phyloP scores from a whole-genome alignment of 1,140 invertebrate genomes.

The Aphaenogaster ashmeadi region DNA sequence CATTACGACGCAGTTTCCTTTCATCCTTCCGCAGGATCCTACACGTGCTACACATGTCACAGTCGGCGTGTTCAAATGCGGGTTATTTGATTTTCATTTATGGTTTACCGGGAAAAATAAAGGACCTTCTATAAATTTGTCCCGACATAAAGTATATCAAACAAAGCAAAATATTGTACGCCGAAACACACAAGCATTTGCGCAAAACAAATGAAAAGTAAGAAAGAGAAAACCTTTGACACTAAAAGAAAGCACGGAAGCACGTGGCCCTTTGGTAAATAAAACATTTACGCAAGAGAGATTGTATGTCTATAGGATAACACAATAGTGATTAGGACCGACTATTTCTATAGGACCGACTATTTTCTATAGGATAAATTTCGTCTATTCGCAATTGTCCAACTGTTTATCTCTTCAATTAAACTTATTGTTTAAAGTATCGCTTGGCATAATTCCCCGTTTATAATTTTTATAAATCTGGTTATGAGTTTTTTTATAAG shows the following conservation, averaged over 20 bases:
- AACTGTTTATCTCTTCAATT: not conserved
- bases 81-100: constrained; percentile 69
- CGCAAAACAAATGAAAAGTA: constrained; percentile 43
- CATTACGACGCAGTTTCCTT: constrained; percentile 51
- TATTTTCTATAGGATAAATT: not conserved
- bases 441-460: not conserved
- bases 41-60: constrained; percentile 49
- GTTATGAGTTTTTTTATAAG: not conserved
- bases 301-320: too few species aligned
- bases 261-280: too few species aligned
- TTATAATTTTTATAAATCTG: not conserved
- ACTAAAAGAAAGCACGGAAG: too few species aligned
- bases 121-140: constrained; percentile 56
- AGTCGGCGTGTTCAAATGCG: constrained; percentile 33
- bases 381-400: not conserved
- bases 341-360: too few species aligned
- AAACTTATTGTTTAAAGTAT: not conserved
- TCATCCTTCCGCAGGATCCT: not conserved
- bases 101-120: constrained; percentile 67
- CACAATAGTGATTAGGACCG: too few species aligned
- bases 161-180: too few species aligned
- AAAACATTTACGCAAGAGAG: too few species aligned
- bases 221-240: constrained; percentile 40
- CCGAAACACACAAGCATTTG: not conserved
- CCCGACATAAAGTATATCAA: too few species aligned